Conservation (phyloP, 1,140 invertebrate species). For the Melipona quadrifasciata region DNA sequence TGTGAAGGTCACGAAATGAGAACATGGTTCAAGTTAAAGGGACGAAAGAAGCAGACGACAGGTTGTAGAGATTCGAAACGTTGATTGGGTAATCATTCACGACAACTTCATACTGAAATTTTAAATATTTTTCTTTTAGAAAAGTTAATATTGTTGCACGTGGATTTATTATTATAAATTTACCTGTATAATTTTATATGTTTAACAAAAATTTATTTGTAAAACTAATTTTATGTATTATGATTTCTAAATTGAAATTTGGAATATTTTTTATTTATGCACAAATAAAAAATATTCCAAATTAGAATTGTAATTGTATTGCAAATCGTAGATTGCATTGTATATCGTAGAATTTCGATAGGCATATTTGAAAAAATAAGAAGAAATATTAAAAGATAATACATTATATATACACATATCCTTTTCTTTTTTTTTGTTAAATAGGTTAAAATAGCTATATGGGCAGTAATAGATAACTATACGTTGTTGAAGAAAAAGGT, state of each 20-base stretch:
- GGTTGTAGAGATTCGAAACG: slow-evolving; percentile 2
- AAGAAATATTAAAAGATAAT: neutral
- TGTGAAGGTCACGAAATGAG: slow-evolving; percentile 69
- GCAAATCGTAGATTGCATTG: neutral
- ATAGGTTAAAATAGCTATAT: neutral
- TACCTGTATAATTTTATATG: neutral
- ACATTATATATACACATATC: neutral
- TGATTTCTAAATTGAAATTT: neutral
- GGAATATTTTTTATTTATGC: neutral
- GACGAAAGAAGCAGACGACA: slow-evolving; percentile 29
- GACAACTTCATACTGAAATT: slow-evolving; percentile 17
- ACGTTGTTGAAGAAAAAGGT: neutral
- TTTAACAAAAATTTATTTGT: neutral
- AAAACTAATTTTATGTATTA: neutral
- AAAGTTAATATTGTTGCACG: neutral
- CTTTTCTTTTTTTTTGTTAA: neutral
- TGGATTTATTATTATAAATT: neutral
- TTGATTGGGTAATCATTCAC: slow-evolving; percentile 41
- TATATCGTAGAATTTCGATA: neutral
- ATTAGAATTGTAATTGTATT: neutral
- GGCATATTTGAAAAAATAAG: neutral
- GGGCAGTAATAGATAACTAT: neutral
- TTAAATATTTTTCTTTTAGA: neutral
- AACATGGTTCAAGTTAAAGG: slow-evolving; percentile 20
- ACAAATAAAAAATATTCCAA: neutral